Evolutionary conservation across 2,113 vertebrate genomes (phyloP), one percentile per base, ranked within the genome.

Genomic region (Oryzias celebensis): DNA sequence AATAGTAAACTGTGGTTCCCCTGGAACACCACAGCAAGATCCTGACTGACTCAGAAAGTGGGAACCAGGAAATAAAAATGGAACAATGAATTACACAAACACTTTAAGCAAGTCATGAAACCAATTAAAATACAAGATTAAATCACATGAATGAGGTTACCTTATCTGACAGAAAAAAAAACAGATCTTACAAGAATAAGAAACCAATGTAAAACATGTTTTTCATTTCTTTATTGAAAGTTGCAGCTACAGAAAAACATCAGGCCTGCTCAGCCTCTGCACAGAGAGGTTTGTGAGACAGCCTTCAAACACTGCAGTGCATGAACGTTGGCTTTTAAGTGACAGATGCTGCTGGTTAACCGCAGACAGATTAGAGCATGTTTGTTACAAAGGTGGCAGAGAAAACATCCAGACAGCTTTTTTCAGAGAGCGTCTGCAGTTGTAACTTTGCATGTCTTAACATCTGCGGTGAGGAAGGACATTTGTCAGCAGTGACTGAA

Each of bases 201-300:
- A 36, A 36, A 36, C 0, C 31, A 36, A 14, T 15, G 3, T 14
- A 44, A 4, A 67, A n/a, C 41, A 43, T 15, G 15, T 58, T 44
- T 68, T 53, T 42, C 17, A 15, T 20, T 16, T 42, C 14, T n/a
- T 54, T 3, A 52, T 81, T 64, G 66, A 72, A 76, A 68, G 69
- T 74, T 67, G 55, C 12, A 63, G 64, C 79, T 85, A 64, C 68
- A 78, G 60, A 74, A 28, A 4, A 81, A 86, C 74, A 84, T 92
- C 91, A 89, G 85, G 79, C 71, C 72, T 64, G 62, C 71, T 82
- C 88, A 84, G 78, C 66, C 87, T 65, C 89, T 80, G 67, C 62
- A 15, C 8, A 49, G n/a, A 85, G 87, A 89, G 89, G 89, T 89
- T 92, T 65, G 58, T 87, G 87, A 90, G 78, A 58, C 52, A 4